Conservation (phyloP, 2,797 vertebrate genomes). For the Arrhamphus sclerolepis region DNA sequence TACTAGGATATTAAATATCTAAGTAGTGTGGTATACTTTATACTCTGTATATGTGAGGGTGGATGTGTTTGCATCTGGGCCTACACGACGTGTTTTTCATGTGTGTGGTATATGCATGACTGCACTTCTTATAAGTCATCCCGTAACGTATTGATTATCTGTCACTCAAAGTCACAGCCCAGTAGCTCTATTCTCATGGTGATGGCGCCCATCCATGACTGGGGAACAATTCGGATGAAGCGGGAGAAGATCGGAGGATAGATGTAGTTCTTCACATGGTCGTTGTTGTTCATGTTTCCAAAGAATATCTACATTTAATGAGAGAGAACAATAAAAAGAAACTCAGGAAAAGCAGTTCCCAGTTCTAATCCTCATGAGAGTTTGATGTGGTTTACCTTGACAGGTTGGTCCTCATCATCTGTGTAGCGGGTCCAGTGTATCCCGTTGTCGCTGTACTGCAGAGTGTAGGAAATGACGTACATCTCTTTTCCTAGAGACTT, state of each 20-base stretch:
- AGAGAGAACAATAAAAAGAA: slow-evolving; percentile 1
- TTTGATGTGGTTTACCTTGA: slow-evolving; percentile 80
- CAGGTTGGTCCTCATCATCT: slow-evolving; percentile 70
- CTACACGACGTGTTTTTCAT: no score
- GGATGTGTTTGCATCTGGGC: no score
- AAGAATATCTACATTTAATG: slow-evolving; percentile 81
- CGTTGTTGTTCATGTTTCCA: slow-evolving; percentile 85
- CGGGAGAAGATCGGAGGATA: slow-evolving; percentile 91
- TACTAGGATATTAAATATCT: no score
- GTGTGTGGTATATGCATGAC: no score
- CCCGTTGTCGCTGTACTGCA: slow-evolving; percentile 86
- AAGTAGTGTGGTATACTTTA: no score
- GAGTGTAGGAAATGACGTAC: slow-evolving; percentile 85
- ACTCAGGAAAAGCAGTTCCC: not conserved
- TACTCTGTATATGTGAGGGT: no score
- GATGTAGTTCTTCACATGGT: slow-evolving; percentile 88
- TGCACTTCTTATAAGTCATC: no score
- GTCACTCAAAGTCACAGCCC: slow-evolving; percentile 88
- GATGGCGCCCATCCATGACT: slow-evolving; percentile 85
- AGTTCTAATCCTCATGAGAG: not conserved
- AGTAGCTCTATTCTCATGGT: slow-evolving; percentile 92
- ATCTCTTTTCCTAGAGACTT: slow-evolving; percentile 82
- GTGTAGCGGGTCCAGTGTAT: slow-evolving; percentile 84
- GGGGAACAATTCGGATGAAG: slow-evolving; percentile 89
- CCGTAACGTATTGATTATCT: not conserved